Evolutionary conservation across 2,113 vertebrate genomes (phyloP).

Genomic region (Eudyptes chrysolophus): DNA sequence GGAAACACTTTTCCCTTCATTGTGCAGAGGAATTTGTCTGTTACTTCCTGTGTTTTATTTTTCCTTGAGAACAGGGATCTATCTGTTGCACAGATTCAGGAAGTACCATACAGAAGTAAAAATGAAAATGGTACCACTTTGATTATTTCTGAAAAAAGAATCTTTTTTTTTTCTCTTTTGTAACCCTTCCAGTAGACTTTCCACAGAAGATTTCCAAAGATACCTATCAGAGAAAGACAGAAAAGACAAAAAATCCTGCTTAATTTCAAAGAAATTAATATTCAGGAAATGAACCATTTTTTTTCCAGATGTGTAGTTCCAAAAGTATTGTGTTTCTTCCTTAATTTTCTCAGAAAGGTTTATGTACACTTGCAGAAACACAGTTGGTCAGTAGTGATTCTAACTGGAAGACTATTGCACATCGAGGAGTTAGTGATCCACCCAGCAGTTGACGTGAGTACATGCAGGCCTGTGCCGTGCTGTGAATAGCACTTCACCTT

Average conservation of each 20-base stretch:
- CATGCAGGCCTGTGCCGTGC: accelerated
- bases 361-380: neutral
- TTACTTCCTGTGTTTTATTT: neutral
- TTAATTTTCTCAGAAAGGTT: neutral
- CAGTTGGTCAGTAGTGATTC: neutral
- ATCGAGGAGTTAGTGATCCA: neutral
- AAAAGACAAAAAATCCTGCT: neutral
- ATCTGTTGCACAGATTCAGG: neutral
- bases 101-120: neutral
- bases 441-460: accelerated
- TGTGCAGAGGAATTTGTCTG: neutral
- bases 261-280: neutral
- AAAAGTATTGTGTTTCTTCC: neutral
- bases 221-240: neutral
- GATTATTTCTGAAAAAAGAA: neutral
- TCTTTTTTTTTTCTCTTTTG: neutral
- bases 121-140: neutral
- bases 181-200: neutral
- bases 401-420: neutral
- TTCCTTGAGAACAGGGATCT: neutral
- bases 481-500: neutral
- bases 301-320: neutral
- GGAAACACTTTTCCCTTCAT: neutral
- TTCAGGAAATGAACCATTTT: neutral
- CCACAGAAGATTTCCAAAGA: neutral